These are phyloP conservation scores for Vandiemenella viatica DNA, from an alignment of 2,888 invertebrate genomes.

Conservation along the genomic window DNA sequence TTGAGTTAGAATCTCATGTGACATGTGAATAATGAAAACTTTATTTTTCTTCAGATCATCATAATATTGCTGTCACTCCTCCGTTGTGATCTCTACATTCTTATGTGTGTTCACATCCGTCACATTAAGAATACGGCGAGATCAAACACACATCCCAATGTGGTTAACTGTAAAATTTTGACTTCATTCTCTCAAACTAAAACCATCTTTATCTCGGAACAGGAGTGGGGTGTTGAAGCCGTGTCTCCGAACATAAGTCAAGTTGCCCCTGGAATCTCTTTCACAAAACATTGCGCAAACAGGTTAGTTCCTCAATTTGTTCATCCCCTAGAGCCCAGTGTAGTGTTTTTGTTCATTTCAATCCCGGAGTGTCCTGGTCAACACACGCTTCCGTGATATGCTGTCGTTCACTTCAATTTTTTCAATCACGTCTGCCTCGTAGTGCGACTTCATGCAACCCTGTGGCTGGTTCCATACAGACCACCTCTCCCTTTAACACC, in stretches of 20 bases:
- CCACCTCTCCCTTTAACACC: background rate
- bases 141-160: slow-evolving; percentile 88
- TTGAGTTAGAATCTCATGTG: too few species aligned
- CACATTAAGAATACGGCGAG: too few species aligned
- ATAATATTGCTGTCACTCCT: too few species aligned
- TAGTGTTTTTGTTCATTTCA: slow-evolving; percentile 85
- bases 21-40: too few species aligned
- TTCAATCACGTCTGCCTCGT: background rate
- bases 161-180: slow-evolving; percentile 85
- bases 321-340: slow-evolving; percentile 81
- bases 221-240: slow-evolving; percentile 87
- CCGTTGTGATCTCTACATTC: too few species aligned
- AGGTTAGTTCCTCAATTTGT: slow-evolving; percentile 60
- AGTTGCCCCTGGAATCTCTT: slow-evolving; percentile 68
- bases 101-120: too few species aligned
- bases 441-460: background rate
- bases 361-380: slow-evolving; percentile 52
- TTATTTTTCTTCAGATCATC: too few species aligned
- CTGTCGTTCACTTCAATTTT: slow-evolving; percentile 7
- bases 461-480: background rate
- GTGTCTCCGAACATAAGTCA: slow-evolving; percentile 54
- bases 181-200: slow-evolving; percentile 77
- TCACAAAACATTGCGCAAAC: slow-evolving; percentile 66
- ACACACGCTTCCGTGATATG: slow-evolving; percentile 18
- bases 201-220: slow-evolving; percentile 74